Evolutionary conservation across 2,888 invertebrate genomes (phyloP), one percentile per base, ranked within the genome.

Genomic region (Rhyacophila evoluta): DNA sequence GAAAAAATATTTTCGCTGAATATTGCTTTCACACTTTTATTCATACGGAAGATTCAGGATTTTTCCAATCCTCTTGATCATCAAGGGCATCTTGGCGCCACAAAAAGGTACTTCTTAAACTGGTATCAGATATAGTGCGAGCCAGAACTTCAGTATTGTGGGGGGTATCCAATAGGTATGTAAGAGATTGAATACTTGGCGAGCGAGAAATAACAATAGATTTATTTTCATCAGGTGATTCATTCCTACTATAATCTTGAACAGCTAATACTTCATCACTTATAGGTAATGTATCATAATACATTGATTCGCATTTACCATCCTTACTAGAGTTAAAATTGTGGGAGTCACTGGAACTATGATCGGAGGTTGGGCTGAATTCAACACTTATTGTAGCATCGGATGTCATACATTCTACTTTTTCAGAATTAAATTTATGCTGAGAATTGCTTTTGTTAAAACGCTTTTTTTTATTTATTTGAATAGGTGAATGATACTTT

Each of bases 11-110:
- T 55, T 41, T 55, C 8, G 55, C 19, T 55, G 55, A 55, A 55
- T 55, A 55, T 55, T 19, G 25, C 55, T 55, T 19, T 25, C 55
- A 55, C 25, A 55, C 55, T 25, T 15, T 55, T 77, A 81, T 39
- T 88, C 89, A 89, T 67, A 90, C 89, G 75, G 88, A 87, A 3
- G 89, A 89, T 85, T 89, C 89, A 19, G 89, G 88, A 83, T 88
- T 88, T 84, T 87, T 88, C 87, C 88, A 88, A n/a, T 87, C 79
- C 85, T 89, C 89, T 33, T 75, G 75, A 36, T 81, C 79, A 37
- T 82, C 82, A 70, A 89, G 84, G 81, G 89, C 89, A 86, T 90
- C 88, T 85, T 90, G 89, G 0, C 89, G 86, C 89, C 89, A 90
- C 83, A 90, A 87, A 29, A 19, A 75, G 73, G 85, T 85, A 80